Evolutionary conservation across 2,888 invertebrate species (phyloP), one percentile per base, ranked within the genome.

Genomic region (Meta bourneti): DNA sequence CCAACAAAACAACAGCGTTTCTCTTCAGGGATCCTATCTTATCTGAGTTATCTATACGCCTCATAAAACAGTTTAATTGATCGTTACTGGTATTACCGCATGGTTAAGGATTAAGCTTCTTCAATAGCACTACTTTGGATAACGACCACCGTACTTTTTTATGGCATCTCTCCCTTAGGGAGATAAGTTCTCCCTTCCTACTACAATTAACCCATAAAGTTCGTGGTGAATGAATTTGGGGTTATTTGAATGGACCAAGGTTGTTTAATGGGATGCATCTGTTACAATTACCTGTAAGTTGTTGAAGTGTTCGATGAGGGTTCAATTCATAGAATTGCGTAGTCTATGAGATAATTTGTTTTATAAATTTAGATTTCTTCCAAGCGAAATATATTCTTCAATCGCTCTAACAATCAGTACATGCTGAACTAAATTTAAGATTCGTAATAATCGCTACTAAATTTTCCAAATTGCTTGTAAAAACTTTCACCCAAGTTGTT

Each of bases 61-160:
- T 77, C 75, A 77, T 82, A 89, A 89, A 88, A 89, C 75, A 82
- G 69, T 77, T 89, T 89, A 89, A 89, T 89, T 82, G 82, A 74
- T 89, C 89, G 82, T 77, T 89, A 81, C 71, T 82, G 77, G 77
- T 77, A 83, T 81, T 80, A 54, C 54, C n/a, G 61, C 69, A 34
- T 49, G 34, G 51, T 77, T 19, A 69, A 19, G 20, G 49, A 13
- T 54, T 75, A 77, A 81, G 82, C 71, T 69, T 34, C 48, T 75
- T 82, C 77, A 82, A 89, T 89, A 70, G 75, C 54, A 20, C 52
- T 71, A 34, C 52, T 81, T 82, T 82, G 75, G 20, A 75, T 70
- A 89, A 77, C 77, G 82, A n/a, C 74, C 51, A 20, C 7, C 19
- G 16, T 11, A 71, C 49, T 89, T 82, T 34, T 89, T 89, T 89